Evolutionary conservation across 2,888 invertebrate genomes (phyloP), one percentile per base, ranked within the genome.

Genomic region (Iselma pallidipennis): DNA sequence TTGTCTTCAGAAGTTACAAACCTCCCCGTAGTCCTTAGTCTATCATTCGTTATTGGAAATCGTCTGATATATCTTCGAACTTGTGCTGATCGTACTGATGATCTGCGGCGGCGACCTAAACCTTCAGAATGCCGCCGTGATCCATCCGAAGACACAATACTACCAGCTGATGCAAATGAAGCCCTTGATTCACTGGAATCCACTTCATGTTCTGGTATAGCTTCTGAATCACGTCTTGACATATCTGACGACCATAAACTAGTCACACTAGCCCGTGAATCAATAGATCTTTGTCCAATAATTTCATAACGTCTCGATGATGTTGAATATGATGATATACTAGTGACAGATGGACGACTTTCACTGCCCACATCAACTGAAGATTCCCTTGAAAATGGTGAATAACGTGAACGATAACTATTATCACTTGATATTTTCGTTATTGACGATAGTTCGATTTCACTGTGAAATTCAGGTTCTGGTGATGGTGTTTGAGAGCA

Each of bases 11-110:
- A n/a, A n/a, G n/a, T n/a, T n/a, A n/a, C 75, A 67, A 77, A 88
- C 88, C 88, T 88, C 82, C 88, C 88, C 67, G 87, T 87, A 53
- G 88, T 88, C 73, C 87, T 82, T 76, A 87, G 82, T 55, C 87
- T 79, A 54, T 83, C 86, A 63, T 80, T 76, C 52, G 85, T 84
- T 58, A 86, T 82, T 21, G 87, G 87, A 63, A 83, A 78, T 68
- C 86, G 83, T 61, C 87, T 80, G 19, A 85, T 79, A 26, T 85
- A 84, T 62, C 86, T 73, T 52, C 81, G 74, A 31, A 79, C 71
- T 69, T 80, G 81, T 31, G 80, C 73, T 3, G 78, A 73, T 59
- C 81, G 68, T 21, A 76, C 71, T 5, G 81, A 78, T 3, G 81
- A 81, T 21, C 78, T 67, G 52, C 82, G 71, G 23, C 79, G 67